Percentiles rank a stretch among this genome's conserved stretches.
These are phyloP conservation scores for Steatocranus sp. DNA, from an alignment of 2,797 vertebrate species.

Conservation along the genomic window DNA sequence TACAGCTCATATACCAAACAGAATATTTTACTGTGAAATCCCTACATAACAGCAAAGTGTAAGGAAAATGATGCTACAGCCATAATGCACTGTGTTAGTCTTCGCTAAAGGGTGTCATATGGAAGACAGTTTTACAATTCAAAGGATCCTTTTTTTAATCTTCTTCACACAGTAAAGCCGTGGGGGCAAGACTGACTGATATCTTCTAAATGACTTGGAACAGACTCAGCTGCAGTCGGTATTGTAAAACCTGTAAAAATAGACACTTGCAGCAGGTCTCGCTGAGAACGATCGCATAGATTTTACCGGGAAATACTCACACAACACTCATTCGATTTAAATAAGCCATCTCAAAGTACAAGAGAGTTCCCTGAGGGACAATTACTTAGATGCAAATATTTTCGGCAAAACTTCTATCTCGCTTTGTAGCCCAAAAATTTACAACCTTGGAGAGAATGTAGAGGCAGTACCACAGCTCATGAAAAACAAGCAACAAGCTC, in stretches of 20 bases:
- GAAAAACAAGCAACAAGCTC: constrained; percentile 33
- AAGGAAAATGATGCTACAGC: not conserved
- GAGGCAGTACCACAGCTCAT: constrained; percentile 4
- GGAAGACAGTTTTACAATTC: constrained; percentile 1
- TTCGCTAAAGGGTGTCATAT: constrained; percentile 13
- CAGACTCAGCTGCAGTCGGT: constrained; percentile 10
- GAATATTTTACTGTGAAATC: not conserved
- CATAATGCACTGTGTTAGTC: not conserved
- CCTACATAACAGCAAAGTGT: not conserved
- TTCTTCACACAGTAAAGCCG: constrained; percentile 14
- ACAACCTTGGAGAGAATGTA: constrained; percentile 19
- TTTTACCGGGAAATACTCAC: constrained; percentile 30
- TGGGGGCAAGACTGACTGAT: not conserved
- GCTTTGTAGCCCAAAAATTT: constrained; percentile 42
- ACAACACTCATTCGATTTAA: constrained; percentile 39
- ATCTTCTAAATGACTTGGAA: constrained; percentile 31
- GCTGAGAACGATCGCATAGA: constrained; percentile 32
- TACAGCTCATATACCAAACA: not conserved
- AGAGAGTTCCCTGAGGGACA: constrained; percentile 27
- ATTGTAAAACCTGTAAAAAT: not conserved
- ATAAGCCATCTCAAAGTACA: constrained; percentile 41
- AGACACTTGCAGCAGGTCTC: constrained; percentile 21
- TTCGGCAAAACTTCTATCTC: constrained; percentile 42
- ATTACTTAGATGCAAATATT: constrained; percentile 29
- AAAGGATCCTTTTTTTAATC: constrained; percentile 17